Evolutionary conservation across 2,888 invertebrate genomes (phyloP).

Genomic region (Rhopalosiphum nymphaeae): DNA sequence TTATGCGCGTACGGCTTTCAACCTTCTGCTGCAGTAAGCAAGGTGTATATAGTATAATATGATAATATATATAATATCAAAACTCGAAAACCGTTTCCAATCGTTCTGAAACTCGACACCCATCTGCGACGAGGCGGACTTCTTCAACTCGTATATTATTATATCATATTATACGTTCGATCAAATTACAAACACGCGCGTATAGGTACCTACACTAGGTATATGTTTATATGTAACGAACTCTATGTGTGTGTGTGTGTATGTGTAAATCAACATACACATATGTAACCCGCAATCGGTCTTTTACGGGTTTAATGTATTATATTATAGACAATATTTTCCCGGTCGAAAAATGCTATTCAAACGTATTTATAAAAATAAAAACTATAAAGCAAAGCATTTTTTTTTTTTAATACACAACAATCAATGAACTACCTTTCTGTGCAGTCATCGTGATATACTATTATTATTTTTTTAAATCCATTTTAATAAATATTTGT

Average conservation of each 20-base stretch:
- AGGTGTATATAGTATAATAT: not conserved
- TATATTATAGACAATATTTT: not conserved
- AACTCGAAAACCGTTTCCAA: slow-evolving; percentile 46
- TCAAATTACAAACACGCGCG: slow-evolving; percentile 24
- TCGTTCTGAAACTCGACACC: slow-evolving; percentile 30
- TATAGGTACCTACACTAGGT: not conserved
- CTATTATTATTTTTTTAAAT: too few species aligned
- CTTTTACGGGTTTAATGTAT: not conserved
- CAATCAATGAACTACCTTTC: not conserved
- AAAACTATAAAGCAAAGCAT: not conserved
- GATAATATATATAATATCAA: not conserved
- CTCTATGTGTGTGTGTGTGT: not conserved
- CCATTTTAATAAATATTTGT: not conserved
- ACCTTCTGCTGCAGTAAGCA: slow-evolving; percentile 1
- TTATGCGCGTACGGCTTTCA: slow-evolving; percentile 8
- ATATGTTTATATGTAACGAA: not conserved
- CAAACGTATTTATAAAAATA: not conserved
- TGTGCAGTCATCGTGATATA: too few species aligned
- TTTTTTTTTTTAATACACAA: not conserved
- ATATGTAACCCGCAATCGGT: too few species aligned
- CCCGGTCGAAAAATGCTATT: not conserved
- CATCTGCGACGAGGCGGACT: not conserved
- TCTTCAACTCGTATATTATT: not conserved
- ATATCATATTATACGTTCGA: not conserved
- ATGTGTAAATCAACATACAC: too few species aligned